Evolutionary conservation across 2,113 vertebrate genomes (phyloP).

Genomic region (Brevimyrus niger): DNA sequence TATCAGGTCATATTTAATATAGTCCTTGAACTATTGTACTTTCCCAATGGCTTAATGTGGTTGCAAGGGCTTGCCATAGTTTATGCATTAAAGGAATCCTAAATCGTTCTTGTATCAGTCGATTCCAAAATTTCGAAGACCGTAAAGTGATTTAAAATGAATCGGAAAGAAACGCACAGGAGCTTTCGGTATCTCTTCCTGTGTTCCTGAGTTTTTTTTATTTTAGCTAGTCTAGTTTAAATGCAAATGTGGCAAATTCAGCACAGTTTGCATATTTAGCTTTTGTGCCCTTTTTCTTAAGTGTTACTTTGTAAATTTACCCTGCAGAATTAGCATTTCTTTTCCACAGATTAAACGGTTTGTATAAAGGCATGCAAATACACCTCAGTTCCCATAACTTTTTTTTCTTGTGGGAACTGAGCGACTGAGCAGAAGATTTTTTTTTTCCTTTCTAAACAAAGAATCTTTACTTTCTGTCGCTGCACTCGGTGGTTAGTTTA

Average conservation of each 20-base stretch:
- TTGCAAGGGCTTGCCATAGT: not conserved
- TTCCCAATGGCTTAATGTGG: not conserved
- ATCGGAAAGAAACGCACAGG: not conserved
- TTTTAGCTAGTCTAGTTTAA: not conserved
- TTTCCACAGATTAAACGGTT: not conserved
- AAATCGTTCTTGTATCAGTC: not conserved
- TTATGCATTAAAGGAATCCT: not conserved
- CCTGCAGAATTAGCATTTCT: not conserved
- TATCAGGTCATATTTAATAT: not conserved
- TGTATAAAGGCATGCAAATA: not conserved
- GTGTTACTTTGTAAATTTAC: not conserved
- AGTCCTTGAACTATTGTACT: not conserved
- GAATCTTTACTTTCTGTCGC: not conserved
- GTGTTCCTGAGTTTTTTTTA: not conserved
- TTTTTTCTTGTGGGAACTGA: not conserved
- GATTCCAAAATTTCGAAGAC: not conserved
- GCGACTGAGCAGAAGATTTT: not conserved
- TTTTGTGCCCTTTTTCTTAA: not conserved
- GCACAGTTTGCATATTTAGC: not conserved
- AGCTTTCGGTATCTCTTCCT: not conserved
- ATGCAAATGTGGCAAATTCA: not conserved
- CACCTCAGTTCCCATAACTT: not conserved
- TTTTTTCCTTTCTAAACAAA: not conserved
- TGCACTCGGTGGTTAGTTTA: not conserved
- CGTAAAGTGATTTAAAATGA: not conserved